phyloP scores from a whole-genome alignment of 2,113 vertebrate species.

The Erinaceus europaeus region DNA sequence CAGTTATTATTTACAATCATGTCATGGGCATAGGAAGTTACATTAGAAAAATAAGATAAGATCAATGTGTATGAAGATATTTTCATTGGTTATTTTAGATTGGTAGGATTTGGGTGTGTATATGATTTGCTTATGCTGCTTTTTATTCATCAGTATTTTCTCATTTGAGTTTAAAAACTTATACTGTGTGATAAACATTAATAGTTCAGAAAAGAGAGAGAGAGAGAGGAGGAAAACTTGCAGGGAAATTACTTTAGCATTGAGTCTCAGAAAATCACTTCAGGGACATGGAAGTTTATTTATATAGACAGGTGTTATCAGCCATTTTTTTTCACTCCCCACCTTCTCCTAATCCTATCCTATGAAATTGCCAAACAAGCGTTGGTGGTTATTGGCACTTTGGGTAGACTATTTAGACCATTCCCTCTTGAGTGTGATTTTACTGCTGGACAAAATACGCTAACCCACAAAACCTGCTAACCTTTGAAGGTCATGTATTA shows the following conservation, averaged over 20 bases:
- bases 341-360: not conserved
- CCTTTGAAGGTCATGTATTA: constrained; percentile 23
- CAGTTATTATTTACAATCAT: not conserved
- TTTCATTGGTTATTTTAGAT: not conserved
- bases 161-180: not conserved
- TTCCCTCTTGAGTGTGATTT: not conserved
- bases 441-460: not conserved
- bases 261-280: not conserved
- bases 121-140: not conserved
- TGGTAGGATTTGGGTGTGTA: not conserved
- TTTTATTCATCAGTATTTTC: not conserved
- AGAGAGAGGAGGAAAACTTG: not conserved
- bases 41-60: not conserved
- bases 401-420: not conserved
- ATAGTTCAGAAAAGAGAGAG: not conserved
- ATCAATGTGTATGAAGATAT: not conserved
- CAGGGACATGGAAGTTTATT: not conserved
- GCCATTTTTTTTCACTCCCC: not conserved
- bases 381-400: not conserved
- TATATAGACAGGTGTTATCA: not conserved
- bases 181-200: not conserved
- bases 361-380: not conserved
- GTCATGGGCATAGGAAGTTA: not conserved
- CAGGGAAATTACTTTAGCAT: not conserved
- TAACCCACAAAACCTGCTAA: not conserved